Conservation (phyloP, 2,888 invertebrate species). For the Drosophila macrospina region DNA sequence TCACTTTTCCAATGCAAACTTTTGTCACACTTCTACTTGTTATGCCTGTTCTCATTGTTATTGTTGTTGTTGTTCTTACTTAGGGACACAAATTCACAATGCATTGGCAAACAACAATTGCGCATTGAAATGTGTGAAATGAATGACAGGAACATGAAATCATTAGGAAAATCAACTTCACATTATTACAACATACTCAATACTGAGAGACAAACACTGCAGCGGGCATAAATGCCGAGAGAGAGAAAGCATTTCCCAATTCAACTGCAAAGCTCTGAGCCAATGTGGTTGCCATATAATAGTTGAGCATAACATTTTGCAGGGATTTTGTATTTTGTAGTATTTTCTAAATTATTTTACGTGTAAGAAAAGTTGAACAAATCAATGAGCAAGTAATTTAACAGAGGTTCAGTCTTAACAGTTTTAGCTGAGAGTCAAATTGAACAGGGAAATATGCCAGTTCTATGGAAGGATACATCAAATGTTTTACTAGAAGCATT, state of each 20-base stretch:
- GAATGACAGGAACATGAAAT: slow-evolving; percentile 36
- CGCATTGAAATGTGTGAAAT: slow-evolving; percentile 36
- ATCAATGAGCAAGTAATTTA: too few relatives aligned
- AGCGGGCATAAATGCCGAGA: not conserved
- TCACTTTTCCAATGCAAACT: slow-evolving; percentile 6
- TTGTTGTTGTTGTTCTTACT: not conserved
- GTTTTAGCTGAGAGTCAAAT: too few relatives aligned
- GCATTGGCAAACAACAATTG: slow-evolving; percentile 25
- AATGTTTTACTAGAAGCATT: too few relatives aligned
- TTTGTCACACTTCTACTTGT: slow-evolving; percentile 10
- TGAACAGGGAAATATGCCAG: too few relatives aligned
- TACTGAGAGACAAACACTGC: not conserved
- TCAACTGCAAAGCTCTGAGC: too few relatives aligned
- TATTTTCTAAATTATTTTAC: too few relatives aligned
- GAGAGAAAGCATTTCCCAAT: not conserved
- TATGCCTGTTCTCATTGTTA: not conserved
- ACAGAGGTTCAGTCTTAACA: too few relatives aligned
- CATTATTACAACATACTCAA: not conserved
- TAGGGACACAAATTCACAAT: slow-evolving; percentile 31
- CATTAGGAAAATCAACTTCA: slow-evolving; percentile 22
- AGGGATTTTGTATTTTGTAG: too few relatives aligned
- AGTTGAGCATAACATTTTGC: too few relatives aligned
- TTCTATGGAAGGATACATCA: too few relatives aligned
- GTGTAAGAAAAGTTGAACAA: too few relatives aligned
- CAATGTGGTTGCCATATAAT: too few relatives aligned